Percentiles rank a stretch among this genome's conserved stretches.
phyloP scores from a whole-genome alignment of 2,797 vertebrate species.

The Galaxias olidus region DNA sequence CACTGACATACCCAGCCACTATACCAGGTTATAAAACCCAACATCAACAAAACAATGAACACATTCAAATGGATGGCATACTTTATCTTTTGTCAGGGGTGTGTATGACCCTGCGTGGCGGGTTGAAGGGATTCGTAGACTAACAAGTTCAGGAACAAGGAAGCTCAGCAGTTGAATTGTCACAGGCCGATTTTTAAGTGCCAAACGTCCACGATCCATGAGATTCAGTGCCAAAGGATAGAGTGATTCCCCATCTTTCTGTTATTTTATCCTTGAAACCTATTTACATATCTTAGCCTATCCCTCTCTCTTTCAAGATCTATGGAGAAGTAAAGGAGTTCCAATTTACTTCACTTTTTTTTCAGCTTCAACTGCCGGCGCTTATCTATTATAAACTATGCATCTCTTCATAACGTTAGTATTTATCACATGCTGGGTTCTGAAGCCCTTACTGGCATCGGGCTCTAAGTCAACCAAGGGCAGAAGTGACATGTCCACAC shows the following conservation, averaged over 20 bases:
- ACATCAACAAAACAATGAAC: neutral
- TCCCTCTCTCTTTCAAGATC: too few species aligned
- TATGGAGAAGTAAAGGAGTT: too few species aligned
- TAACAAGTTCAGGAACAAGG: neutral
- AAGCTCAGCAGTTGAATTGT: neutral
- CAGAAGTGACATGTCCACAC: neutral
- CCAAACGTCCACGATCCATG: neutral
- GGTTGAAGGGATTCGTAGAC: neutral
- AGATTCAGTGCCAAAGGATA: neutral
- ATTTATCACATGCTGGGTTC: neutral
- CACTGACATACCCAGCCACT: neutral
- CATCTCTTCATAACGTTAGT: neutral
- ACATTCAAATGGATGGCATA: neutral
- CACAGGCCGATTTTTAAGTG: neutral
- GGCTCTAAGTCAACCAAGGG: neutral
- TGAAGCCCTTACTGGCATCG: conserved; percentile 20
- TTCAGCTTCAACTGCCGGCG: too few species aligned
- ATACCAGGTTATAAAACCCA: neutral
- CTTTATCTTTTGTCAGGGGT: neutral
- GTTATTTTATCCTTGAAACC: too few species aligned
- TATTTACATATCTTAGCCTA: too few species aligned
- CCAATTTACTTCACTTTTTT: too few species aligned
- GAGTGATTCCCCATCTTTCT: neutral
- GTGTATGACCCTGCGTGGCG: too few species aligned
- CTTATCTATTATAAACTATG: too few species aligned